phyloP scores from a whole-genome alignment of 2,797 vertebrate genomes.

The Periparus ater region DNA sequence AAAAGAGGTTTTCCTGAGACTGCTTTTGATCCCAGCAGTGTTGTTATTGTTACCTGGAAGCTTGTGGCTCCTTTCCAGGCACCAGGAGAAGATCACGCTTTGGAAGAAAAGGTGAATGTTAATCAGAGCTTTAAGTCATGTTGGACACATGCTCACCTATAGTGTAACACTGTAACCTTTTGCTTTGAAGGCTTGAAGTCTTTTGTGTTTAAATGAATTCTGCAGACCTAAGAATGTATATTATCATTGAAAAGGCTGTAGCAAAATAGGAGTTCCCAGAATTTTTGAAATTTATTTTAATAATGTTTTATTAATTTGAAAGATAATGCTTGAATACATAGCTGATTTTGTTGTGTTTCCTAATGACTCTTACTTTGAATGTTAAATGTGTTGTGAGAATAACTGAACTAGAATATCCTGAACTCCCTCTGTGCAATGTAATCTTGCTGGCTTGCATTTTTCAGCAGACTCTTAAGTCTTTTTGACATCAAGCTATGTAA shows the following conservation, averaged over 20 bases:
- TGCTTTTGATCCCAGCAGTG: slow-evolving; percentile 76
- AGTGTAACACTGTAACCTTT: background rate
- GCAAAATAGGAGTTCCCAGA: background rate
- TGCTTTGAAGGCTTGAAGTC: background rate
- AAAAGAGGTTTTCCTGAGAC: slow-evolving; percentile 82
- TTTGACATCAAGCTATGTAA: background rate
- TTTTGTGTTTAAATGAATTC: background rate
- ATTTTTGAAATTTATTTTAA: background rate
- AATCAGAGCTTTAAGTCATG: background rate
- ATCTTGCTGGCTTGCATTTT: background rate
- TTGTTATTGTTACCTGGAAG: slow-evolving; percentile 86
- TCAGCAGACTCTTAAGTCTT: background rate
- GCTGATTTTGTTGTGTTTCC: background rate
- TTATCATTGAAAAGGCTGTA: background rate
- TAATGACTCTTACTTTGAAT: background rate
- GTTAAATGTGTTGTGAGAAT: background rate
- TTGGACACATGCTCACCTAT: background rate
- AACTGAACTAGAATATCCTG: background rate
- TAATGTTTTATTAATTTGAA: background rate
- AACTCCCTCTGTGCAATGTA: background rate
- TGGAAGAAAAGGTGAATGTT: slow-evolving; percentile 78
- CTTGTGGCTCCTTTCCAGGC: slow-evolving; percentile 75
- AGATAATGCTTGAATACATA: background rate
- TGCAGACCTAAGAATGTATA: background rate
- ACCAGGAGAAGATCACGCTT: slow-evolving; percentile 50